phyloP scores from a whole-genome alignment of 2,113 vertebrate genomes.

The Ptychochromis oligacanthus region DNA sequence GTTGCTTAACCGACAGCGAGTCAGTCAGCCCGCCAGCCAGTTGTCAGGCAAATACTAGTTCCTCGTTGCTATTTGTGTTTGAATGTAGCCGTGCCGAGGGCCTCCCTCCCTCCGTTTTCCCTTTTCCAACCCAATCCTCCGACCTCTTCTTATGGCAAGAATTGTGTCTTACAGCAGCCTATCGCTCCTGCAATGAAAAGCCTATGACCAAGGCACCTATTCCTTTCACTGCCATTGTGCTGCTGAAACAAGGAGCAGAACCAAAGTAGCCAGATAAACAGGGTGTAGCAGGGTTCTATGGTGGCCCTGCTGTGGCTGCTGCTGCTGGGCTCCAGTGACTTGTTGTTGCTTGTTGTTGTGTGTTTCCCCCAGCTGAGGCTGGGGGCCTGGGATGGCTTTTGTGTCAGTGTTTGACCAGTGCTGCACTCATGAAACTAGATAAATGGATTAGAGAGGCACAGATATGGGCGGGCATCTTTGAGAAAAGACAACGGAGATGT shows the following conservation, averaged over 20 bases:
- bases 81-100: constrained; percentile 56
- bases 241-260: constrained; percentile 68
- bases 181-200: constrained; percentile 67
- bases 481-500: constrained; percentile 81
- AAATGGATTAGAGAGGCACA: constrained; percentile 87
- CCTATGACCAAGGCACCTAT: constrained; percentile 55
- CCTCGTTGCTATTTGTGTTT: constrained; percentile 77
- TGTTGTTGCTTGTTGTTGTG: constrained; percentile 69
- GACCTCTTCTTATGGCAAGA: constrained; percentile 66
- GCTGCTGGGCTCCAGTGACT: constrained; percentile 74
- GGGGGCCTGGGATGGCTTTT: constrained; percentile 68
- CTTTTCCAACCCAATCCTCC: constrained; percentile 46
- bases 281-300: constrained; percentile 55
- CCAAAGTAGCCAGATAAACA: constrained; percentile 69
- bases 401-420: constrained; percentile 79
- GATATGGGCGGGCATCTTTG: constrained; percentile 83
- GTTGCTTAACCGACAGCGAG: constrained; percentile 63
- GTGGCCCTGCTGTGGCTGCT: constrained; percentile 79
- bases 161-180: constrained; percentile 60
- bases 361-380: constrained; percentile 49
- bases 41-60: constrained; percentile 66
- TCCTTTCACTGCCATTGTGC: constrained; percentile 54
- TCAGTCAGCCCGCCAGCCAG: constrained; percentile 55
- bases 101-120: constrained; percentile 43
- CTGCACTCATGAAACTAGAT: constrained; percentile 82